Base-by-base conservation (phyloP, 2,113 vertebrate species). In the Laticauda colubrina region DNA sequence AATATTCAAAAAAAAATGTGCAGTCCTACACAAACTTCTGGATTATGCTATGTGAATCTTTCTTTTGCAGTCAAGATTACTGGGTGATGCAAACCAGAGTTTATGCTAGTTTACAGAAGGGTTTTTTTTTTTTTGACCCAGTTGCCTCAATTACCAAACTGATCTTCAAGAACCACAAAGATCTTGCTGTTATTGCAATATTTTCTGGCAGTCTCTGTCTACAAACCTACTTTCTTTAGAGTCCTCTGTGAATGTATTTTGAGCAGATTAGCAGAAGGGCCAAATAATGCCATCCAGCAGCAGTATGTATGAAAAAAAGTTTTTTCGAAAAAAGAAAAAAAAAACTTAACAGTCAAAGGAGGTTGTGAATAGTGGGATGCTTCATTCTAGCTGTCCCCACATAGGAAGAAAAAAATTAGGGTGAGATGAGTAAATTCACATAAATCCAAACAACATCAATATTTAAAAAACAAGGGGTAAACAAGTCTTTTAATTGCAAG, bases 271-370 rank as follows among this genome's bases (percentile, higher is more conserved):
- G 0, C 0, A 12, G 29, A 34, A 81, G 90, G 39, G 29, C 7
- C 18, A 10, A 1, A 34, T 12, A 26, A 0, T 69, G 14, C 14
- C 29, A 34, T 69, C 29, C 34, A 55, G 55, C 4, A 0, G 23
- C 9, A 0, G 14, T 0, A 1, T 0, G 0, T 26, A 61, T 26
- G 12, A 90, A 87, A 0, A 0, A 87, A 51, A 26, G 12, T 90
- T 15, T n/a, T 39, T 34, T 34, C 14, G 57, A 21, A 5, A 86
- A 43, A 26, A 86, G 7, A 18, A 81, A 18, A 26, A 2, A 61
- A 69, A 7, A 7, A 1, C n/a, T 75, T 9, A 39, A 9, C 20
- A 39, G 20, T 23, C 23, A 39, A 59, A 87, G 14, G 21, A 89
- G 34, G n/a, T 5, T 56, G 87, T 7, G 57, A 91, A 26, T 26